Percentiles rank a stretch among this genome's conserved stretches.
phyloP scores from a whole-genome alignment of 2,797 vertebrate genomes.

The Pangasius larnaudii region DNA sequence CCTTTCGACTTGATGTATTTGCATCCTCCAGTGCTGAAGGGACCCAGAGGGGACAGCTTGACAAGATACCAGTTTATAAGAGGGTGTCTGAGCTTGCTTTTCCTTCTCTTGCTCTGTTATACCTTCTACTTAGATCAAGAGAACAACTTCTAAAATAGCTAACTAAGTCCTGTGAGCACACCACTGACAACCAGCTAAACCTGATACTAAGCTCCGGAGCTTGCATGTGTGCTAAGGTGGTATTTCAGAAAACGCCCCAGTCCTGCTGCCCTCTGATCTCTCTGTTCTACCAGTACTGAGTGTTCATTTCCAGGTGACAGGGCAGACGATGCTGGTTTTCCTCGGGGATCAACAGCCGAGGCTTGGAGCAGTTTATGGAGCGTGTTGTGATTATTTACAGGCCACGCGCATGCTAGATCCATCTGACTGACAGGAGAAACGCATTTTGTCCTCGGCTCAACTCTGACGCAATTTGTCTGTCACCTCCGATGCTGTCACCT shows the following conservation, averaged over 20 bases:
- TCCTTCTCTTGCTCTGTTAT: background rate
- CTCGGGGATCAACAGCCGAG: constrained; percentile 47
- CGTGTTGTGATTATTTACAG: constrained; percentile 41
- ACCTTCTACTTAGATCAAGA: constrained; percentile 8
- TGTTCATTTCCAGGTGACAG: constrained; percentile 43
- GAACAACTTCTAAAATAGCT: background rate
- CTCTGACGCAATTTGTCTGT: constrained; percentile 67
- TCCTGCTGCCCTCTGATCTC: constrained; percentile 11
- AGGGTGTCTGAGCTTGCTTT: background rate
- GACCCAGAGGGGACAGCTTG: constrained; percentile 24
- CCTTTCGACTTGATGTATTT: constrained; percentile 54
- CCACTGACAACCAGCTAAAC: background rate
- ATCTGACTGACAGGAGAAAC: constrained; percentile 56
- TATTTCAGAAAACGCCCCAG: background rate
- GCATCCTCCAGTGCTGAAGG: constrained; percentile 66
- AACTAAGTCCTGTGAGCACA: background rate
- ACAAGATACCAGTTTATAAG: constrained; percentile 33
- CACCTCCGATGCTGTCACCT: constrained; percentile 54
- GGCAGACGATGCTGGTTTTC: constrained; percentile 37
- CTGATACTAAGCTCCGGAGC: background rate
- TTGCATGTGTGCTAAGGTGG: background rate
- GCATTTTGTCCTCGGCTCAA: constrained; percentile 65
- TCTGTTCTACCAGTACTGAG: constrained; percentile 19
- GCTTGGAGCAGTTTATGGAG: constrained; percentile 26
- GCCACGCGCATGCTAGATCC: constrained; percentile 2